Evolutionary conservation across 1,140 invertebrate species (phyloP).

Genomic region (Mylabris phalerata): DNA sequence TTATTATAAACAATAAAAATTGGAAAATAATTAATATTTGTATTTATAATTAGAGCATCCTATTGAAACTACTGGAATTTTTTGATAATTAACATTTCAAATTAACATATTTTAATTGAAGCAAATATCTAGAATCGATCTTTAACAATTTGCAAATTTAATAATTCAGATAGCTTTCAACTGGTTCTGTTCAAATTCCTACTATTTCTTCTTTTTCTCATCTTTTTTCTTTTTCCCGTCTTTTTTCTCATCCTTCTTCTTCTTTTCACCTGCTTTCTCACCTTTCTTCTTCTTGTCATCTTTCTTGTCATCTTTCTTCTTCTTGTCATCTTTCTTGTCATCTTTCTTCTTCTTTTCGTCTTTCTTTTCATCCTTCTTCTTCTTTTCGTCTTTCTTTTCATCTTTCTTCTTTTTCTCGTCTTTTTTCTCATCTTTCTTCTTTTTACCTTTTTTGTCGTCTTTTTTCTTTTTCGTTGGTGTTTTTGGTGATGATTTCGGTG

Average conservation of each 20-base stretch:
- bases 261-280: not conserved
- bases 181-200: too few relatives aligned
- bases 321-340: conserved; percentile 9
- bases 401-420: not conserved
- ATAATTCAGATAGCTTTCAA: too few relatives aligned
- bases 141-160: too few relatives aligned
- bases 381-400: conserved; percentile 8
- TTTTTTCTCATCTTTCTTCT: conserved; percentile 10
- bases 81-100: too few relatives aligned
- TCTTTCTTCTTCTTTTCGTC: not conserved
- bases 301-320: conserved; percentile 2
- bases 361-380: too few relatives aligned
- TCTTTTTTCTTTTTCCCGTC: not conserved
- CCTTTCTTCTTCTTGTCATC: not conserved
- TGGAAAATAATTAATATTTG: too few relatives aligned
- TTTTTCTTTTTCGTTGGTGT: too few relatives aligned
- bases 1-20: too few relatives aligned
- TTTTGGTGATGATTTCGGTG: not conserved
- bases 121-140: too few relatives aligned
- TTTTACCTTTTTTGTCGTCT: not conserved
- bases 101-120: too few relatives aligned
- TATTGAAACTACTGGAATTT: too few relatives aligned
- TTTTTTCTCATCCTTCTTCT: conserved; percentile 3
- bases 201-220: conserved; percentile 16
- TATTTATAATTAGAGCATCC: too few relatives aligned